These are phyloP conservation scores for Formica exsecta DNA, from an alignment of 1,140 invertebrate genomes.

Conservation along the genomic window DNA sequence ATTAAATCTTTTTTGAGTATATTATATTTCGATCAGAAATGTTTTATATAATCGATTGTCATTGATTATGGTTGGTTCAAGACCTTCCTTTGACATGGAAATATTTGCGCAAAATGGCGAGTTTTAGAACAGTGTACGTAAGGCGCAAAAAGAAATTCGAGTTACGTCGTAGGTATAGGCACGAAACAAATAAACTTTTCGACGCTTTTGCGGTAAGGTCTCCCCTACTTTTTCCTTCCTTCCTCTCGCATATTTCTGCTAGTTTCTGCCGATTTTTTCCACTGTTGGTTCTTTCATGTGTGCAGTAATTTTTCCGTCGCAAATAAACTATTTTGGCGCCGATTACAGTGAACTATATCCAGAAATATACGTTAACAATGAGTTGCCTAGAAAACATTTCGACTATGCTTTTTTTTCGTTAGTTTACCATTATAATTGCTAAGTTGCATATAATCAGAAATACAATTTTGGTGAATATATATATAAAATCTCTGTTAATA, in stretches of 20 bases:
- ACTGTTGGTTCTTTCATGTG: slow-evolving; percentile 23
- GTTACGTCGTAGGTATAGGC: slow-evolving; percentile 17
- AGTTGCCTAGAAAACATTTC: slow-evolving; percentile 31
- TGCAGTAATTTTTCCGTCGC: slow-evolving; percentile 16
- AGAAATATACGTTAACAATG: slow-evolving; percentile 39
- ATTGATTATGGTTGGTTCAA: not conserved
- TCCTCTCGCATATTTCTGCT: slow-evolving; percentile 28
- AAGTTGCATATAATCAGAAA: slow-evolving; percentile 28
- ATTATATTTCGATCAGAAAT: not conserved
- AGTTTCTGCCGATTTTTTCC: slow-evolving; percentile 21
- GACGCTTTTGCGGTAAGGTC: slow-evolving; percentile 19
- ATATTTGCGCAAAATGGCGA: slow-evolving; percentile 8
- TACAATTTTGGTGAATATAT: slow-evolving; percentile 5
- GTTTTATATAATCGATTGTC: not conserved
- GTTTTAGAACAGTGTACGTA: slow-evolving; percentile 16
- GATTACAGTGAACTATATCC: slow-evolving; percentile 30
- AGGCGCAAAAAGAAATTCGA: slow-evolving; percentile 19
- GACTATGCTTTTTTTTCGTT: slow-evolving; percentile 36
- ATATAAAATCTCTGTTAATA: slow-evolving; percentile 17
- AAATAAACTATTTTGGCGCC: slow-evolving; percentile 50
- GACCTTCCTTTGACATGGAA: slow-evolving; percentile 9
- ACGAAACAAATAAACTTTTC: slow-evolving; percentile 58
- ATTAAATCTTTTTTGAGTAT: not conserved
- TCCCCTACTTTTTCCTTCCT: slow-evolving; percentile 36
- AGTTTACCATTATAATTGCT: slow-evolving; percentile 34